Conservation (phyloP, 1,140 invertebrate genomes). For the Melitaea cinxia region DNA sequence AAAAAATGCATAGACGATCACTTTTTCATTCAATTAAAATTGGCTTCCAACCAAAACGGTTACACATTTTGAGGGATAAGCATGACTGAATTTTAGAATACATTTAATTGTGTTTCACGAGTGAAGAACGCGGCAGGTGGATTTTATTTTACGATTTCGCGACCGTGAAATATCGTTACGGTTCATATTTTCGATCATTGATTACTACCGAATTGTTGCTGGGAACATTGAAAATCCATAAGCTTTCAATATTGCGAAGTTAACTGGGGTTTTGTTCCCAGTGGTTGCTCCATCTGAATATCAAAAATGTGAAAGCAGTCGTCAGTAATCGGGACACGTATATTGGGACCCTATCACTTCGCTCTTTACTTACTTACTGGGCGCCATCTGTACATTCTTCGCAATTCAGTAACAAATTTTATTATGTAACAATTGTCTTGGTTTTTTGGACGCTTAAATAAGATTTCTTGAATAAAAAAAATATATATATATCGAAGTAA, state of each 20-base stretch:
- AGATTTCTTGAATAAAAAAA: neutral
- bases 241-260: conserved; percentile 78
- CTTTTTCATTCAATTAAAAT: conserved; percentile 82
- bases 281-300: conserved; percentile 77
- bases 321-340: conserved; percentile 77
- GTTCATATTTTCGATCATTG: conserved; percentile 43
- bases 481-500: neutral
- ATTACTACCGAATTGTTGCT: conserved; percentile 65
- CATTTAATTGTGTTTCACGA: conserved; percentile 42
- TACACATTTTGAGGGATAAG: conserved; percentile 53
- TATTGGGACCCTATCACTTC: conserved; percentile 79
- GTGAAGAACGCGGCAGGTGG: conserved; percentile 28
- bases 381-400: conserved; percentile 76
- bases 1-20: conserved; percentile 81
- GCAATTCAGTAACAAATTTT: conserved; percentile 77
- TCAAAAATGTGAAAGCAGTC: conserved; percentile 78
- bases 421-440: conserved; percentile 64
- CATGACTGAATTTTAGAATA: conserved; percentile 45
- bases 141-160: conserved; percentile 32
- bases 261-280: conserved; percentile 78
- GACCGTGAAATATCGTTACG: conserved; percentile 28
- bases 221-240: conserved; percentile 79
- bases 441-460: conserved; percentile 17
- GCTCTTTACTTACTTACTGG: conserved; percentile 76
- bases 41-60: conserved; percentile 76